Base-by-base conservation (phyloP, 2,888 invertebrate species). In the Pammene aurita region DNA sequence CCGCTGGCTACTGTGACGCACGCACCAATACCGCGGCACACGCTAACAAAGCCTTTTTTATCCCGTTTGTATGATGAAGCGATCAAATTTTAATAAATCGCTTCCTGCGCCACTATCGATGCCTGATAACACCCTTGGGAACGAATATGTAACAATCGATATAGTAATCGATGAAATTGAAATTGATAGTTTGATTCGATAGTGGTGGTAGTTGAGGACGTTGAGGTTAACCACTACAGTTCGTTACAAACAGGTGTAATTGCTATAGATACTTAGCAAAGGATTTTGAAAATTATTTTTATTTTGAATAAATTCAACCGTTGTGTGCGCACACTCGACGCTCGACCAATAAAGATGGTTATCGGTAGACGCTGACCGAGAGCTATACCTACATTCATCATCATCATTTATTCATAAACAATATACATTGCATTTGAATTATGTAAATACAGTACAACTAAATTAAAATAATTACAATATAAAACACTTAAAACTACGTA, bases 21-120 rank as follows among this genome's bases (percentile, higher is more conserved):
- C 68, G 66, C 64, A 73, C 69, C 73, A 72, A 66, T 67, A 71
- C 61, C 71, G 71, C 72, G 75, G 73, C 75, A 73, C 73, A 72
- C 73, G 75, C 72, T 80, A 78, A 81, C 82, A 83, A 83, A 80
- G 77, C 73, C 78, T 74, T 86, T 85, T 85, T 82, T 84, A 81
- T 76, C 73, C 76, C 74, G 44, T 74, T 74, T 73, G 79, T 82
- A 78, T 83, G 84, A 88, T 86, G 87, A 81, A 78, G 76, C 80
- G 83, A 84, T 87, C 85, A 81, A 81, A 82, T 75, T 87, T 83
- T 88, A 86, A 88, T 87, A 88, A 84, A 90, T 89, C 85, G 83
- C 80, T 89, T 90, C 90, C 90, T 88, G 90, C 77, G 77, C 63
- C 70, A 74, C 74, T 81, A 84, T 83, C 83, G 81, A 85, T 69